Base-by-base conservation (phyloP, 2,888 invertebrate species). In the Ditula angustiorana region DNA sequence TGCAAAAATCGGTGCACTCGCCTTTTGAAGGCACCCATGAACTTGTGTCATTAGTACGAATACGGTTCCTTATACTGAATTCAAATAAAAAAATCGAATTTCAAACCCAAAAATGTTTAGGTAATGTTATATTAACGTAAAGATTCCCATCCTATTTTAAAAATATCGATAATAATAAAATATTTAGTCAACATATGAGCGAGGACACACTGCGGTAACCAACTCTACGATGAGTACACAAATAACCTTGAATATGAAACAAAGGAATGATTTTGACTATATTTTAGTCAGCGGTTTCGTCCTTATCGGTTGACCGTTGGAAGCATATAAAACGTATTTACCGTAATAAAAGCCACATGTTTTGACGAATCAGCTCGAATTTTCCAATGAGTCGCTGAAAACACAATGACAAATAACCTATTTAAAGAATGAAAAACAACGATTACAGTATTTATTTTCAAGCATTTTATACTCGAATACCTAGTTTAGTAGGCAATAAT, bases 351-450 rank as follows among this genome's bases (percentile, higher is more conserved):
- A 49, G 52, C 52, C 33, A n/a, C 52, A 44, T 41, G 30, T 16
- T 44, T 23, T 47, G 52, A 33, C 33, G n/a, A 52, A 33, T 28
- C 49, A 49, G 49, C 28, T 28, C 16, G 11, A 57, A 57, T 49
- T 50, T 63, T 19, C 57, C 62, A 41, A 57, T 57, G 50, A 63
- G 24, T 57, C 41, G 8, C 10, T 35, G 19, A 26, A 41, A 55
- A 61, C 24, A 35, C 47, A 37, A 59, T 24, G 44, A 55, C 61
- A 47, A 55, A 35, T 41, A 16, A 46, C 16, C 10, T 41, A 41
- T 41, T 41, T 41, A 41, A 19, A 41, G 41, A 41, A 41, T 41
- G 16, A 10, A 10, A 41, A 41, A 10, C 19, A 41, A 41, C n/a
- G n/a, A n/a, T n/a, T 19, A 26, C 26, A 26, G 13, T 35, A 35